Conservation (phyloP, 2,888 invertebrate species). For the Diarsia brunnea region DNA sequence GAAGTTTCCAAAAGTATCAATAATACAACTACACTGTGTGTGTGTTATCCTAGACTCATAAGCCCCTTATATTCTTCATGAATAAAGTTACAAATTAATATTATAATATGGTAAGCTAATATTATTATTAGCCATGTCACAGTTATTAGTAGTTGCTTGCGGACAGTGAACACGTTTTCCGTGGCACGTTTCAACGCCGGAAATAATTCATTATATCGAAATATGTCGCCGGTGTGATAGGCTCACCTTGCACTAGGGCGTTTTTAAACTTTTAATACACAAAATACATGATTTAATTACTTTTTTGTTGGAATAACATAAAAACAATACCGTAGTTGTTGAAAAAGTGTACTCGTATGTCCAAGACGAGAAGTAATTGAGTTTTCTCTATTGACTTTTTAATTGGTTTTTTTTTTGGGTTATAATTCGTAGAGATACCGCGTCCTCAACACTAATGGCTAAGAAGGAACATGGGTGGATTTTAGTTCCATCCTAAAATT, state of each 20-base stretch:
- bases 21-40: not conserved
- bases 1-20: not conserved
- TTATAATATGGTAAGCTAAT: slow-evolving; percentile 25
- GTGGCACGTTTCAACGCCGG: slow-evolving; percentile 79
- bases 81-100: not conserved
- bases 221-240: slow-evolving; percentile 71
- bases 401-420: too few relatives aligned
- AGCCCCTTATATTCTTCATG: not conserved
- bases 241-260: slow-evolving; percentile 51
- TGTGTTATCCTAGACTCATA: not conserved
- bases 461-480: too few relatives aligned
- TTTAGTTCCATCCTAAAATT: too few relatives aligned
- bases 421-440: too few relatives aligned
- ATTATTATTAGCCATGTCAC: slow-evolving; percentile 35
- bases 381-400: too few relatives aligned
- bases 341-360: not conserved
- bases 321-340: not conserved
- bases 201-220: slow-evolving; percentile 83
- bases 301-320: not conserved
- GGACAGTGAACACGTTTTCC: slow-evolving; percentile 69
- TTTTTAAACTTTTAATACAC: not conserved
- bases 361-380: too few relatives aligned
- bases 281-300: not conserved
- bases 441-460: too few relatives aligned
- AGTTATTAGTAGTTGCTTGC: slow-evolving; percentile 48